These are phyloP conservation scores for Epinephelus awoara DNA, from an alignment of 2,797 vertebrate species.

Conservation along the genomic window DNA sequence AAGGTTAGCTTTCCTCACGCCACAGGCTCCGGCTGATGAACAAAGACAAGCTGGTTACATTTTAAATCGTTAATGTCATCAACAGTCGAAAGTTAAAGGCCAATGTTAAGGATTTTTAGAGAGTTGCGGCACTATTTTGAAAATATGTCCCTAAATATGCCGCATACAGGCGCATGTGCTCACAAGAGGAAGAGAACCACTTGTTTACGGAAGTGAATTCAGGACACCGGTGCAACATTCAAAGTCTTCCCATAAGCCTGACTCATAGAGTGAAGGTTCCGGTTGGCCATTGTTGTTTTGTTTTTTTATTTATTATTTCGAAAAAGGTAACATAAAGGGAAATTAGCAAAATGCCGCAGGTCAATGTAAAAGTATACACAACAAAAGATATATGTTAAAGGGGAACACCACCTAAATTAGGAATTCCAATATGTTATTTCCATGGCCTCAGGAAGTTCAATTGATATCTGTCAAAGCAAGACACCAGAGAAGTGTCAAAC, in stretches of 20 bases:
- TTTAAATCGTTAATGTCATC: accelerated
- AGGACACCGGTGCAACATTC: neutral
- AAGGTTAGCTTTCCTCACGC: neutral
- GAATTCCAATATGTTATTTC: too few species aligned
- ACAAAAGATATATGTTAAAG: too few species aligned
- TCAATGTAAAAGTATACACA: too few species aligned
- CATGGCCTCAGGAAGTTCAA: too few species aligned
- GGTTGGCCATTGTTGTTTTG: neutral
- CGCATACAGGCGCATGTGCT: neutral
- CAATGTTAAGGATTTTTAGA: accelerated
- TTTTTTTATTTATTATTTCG: too few species aligned
- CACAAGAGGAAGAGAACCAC: neutral
- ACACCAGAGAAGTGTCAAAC: too few species aligned
- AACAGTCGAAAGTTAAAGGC: accelerated
- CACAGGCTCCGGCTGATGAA: accelerated
- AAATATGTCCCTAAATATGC: accelerated
- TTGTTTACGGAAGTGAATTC: conserved; percentile 53
- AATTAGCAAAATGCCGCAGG: too few species aligned
- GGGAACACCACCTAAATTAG: too few species aligned
- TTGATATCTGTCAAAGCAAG: too few species aligned
- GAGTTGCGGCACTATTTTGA: neutral
- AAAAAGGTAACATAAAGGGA: too few species aligned
- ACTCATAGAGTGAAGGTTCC: conserved; percentile 7
- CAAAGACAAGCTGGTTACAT: accelerated
- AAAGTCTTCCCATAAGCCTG: conserved; percentile 9